These are phyloP conservation scores for Myiothlypis coronata DNA, from an alignment of 2,797 vertebrate species.

Conservation along the genomic window DNA sequence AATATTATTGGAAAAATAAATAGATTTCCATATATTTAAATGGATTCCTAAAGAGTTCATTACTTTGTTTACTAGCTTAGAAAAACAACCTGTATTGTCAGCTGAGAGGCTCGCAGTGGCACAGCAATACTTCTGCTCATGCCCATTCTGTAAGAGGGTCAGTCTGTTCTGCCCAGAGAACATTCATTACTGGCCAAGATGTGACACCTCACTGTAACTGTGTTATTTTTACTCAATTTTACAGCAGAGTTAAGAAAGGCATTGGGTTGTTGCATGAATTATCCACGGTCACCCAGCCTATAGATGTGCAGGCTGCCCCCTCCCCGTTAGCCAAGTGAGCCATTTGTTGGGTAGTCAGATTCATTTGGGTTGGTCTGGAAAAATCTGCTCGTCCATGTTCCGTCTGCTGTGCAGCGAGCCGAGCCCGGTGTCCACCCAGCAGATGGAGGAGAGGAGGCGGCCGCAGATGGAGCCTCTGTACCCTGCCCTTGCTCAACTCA, in stretches of 20 bases:
- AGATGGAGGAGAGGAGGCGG: slow-evolving; percentile 62
- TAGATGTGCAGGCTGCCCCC: not conserved
- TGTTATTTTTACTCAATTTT: not conserved
- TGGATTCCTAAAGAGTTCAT: not conserved
- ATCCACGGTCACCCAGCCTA: not conserved
- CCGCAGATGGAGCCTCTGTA: slow-evolving; percentile 67
- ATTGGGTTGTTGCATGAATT: not conserved
- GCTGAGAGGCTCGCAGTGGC: not conserved
- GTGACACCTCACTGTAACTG: not conserved
- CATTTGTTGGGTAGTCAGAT: slow-evolving; percentile 41
- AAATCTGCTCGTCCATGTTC: slow-evolving; percentile 41
- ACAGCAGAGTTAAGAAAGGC: not conserved
- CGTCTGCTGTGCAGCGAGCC: slow-evolving; percentile 40
- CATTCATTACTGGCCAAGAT: not conserved
- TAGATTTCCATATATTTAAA: not conserved
- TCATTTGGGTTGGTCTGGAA: slow-evolving; percentile 17
- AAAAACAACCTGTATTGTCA: not conserved
- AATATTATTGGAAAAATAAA: not conserved
- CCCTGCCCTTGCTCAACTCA: slow-evolving; percentile 59
- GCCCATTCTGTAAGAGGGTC: not conserved
- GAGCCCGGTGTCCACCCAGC: slow-evolving; percentile 63
- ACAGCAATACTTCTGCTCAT: not conserved
- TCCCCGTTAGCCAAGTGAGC: not conserved
- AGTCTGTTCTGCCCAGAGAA: not conserved
- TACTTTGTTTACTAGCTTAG: not conserved